These are phyloP conservation scores for Sesamia nonagrioides DNA, from an alignment of 1,140 invertebrate species.

Conservation along the genomic window DNA sequence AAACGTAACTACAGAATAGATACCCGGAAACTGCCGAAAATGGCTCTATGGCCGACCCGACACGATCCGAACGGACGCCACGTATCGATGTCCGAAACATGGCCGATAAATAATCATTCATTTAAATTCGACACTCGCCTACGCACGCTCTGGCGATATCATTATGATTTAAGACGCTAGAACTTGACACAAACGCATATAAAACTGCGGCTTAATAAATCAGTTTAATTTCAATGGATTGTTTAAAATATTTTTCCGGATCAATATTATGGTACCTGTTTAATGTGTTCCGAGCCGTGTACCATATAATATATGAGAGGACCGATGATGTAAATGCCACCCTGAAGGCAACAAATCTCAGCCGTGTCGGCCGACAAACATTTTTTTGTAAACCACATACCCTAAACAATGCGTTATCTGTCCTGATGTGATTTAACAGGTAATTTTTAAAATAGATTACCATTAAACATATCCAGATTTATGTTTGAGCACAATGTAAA, in stretches of 20 bases:
- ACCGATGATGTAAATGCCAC: conserved; percentile 79
- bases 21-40: conserved; percentile 82
- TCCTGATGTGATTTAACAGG: conserved; percentile 86
- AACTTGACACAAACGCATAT: conserved; percentile 63
- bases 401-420: conserved; percentile 83
- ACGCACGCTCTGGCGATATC: conserved; percentile 75
- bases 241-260: conserved; percentile 47
- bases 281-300: conserved; percentile 62
- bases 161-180: conserved; percentile 71
- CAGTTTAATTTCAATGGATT: conserved; percentile 28
- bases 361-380: conserved; percentile 76
- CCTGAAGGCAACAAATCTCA: conserved; percentile 81
- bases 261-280: conserved; percentile 47
- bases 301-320: conserved; percentile 73
- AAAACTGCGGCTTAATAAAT: conserved; percentile 53
- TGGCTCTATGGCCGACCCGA: conserved; percentile 62
- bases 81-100: conserved; percentile 73
- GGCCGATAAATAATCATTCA: conserved; percentile 80
- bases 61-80: conserved; percentile 55
- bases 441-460: conserved; percentile 85
- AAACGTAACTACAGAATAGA: conserved; percentile 65
- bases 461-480: conserved; percentile 80
- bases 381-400: conserved; percentile 77
- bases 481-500: conserved; percentile 79
- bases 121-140: conserved; percentile 81